Evolutionary conservation across 1,140 invertebrate genomes (phyloP).

Genomic region (Procambarus virginalis): DNA sequence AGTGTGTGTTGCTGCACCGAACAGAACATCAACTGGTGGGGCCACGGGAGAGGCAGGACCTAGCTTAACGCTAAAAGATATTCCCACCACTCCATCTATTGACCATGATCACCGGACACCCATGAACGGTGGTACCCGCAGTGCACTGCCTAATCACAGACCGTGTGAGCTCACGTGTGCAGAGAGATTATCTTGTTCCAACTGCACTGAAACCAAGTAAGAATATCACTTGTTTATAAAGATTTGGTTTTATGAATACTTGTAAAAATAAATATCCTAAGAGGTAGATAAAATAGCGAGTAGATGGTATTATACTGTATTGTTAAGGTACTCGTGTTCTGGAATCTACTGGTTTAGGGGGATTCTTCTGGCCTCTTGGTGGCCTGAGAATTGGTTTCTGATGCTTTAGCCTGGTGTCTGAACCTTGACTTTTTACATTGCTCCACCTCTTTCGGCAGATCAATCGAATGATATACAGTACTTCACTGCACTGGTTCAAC

Average conservation of each 20-base stretch:
- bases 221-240: background rate
- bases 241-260: background rate
- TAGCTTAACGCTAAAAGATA: background rate
- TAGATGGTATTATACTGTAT: too few relatives aligned
- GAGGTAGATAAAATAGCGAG: too few relatives aligned
- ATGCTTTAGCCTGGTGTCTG: too few relatives aligned
- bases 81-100: conserved; percentile 6
- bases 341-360: too few relatives aligned
- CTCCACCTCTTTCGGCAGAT: too few relatives aligned
- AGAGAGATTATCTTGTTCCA: conserved; percentile 75
- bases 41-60: background rate
- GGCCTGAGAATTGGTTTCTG: too few relatives aligned
- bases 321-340: too few relatives aligned
- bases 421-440: too few relatives aligned
- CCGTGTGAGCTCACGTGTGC: conserved; percentile 86
- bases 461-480: too few relatives aligned
- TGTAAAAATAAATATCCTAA: too few relatives aligned
- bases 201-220: conserved; percentile 29
- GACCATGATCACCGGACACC: conserved; percentile 23
- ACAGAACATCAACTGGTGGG: conserved; percentile 33
- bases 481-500: too few relatives aligned
- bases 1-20: conserved; percentile 38
- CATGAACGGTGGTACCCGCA: conserved; percentile 7
- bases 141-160: conserved; percentile 65
- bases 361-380: too few relatives aligned